Evolutionary conservation across 30 jellyfish, hydroid and myxozoan genomes (phyloP), one percentile per base, ranked within the genome.

Genomic region (Sanderia malayensis): DNA sequence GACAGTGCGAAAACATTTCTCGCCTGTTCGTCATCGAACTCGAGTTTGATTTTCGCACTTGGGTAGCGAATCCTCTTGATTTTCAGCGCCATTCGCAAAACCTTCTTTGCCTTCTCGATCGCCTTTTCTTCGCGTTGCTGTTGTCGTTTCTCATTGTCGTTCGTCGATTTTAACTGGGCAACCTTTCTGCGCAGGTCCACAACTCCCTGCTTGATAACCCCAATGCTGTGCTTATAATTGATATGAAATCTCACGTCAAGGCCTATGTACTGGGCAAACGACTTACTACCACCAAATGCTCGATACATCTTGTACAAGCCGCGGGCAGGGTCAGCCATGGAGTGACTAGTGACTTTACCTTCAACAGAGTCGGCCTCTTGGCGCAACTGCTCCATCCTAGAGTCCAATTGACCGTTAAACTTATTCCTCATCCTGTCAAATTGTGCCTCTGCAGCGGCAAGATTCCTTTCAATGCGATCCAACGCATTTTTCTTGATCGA

Each of bases 401-500:
- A 17, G 18, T 4, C 30, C 30, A 64, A 44, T 0, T 19, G 45
- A 17, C n/a, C 31, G 8, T 62, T 30, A 24, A 62, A 24, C 1
- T 62, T 32, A 8, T 29, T 19, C 27, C 55, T 76, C 27, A 66
- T 53, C 62, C 32, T 7, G 9, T 76, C 74, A 37, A 18, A 64
- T 31, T 30, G n/a, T 8, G 2, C n/a, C 22, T 33, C 53, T 1
- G 68, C 58, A 11, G 25, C 18, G 0, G 25, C 69, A 58, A 23
- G 58, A 15, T 67, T 65, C 61, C 47, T 71, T 58, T 31, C 58
- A 37, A 52, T 25, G 20, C 67, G 20, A 11, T 61, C 19, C 21
- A 64, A 22, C 22, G 81, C 89, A 2, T 69, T 1, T n/a, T 28
- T 22, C 70, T 55, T 65, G 61, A 78, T 78, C 4, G 89, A 78